Conservation (phyloP, 53 echinoderm and acorn worm genomes). For the Echinarachnius parma region DNA sequence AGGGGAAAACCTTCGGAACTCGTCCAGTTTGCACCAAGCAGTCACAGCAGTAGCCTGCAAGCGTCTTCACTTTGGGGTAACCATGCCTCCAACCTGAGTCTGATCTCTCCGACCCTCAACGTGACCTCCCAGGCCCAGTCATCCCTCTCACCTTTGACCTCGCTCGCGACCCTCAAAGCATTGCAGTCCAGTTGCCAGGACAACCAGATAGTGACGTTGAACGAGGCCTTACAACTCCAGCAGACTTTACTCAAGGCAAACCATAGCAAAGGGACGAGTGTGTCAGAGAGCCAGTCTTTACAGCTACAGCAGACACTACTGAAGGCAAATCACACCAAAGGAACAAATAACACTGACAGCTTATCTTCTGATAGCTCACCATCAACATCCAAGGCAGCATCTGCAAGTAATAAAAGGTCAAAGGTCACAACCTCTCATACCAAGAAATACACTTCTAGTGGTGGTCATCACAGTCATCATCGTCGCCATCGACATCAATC, state of each 20-base stretch:
- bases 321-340: too few relatives aligned
- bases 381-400: not conserved
- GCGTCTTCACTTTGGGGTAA: not conserved
- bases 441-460: not conserved
- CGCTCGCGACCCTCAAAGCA: not conserved
- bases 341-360: too few relatives aligned
- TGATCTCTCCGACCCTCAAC: constrained; percentile 19
- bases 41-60: not conserved
- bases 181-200: constrained; percentile 2
- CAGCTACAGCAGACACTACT: constrained; percentile 1
- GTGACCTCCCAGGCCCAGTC: not conserved
- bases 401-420: not conserved
- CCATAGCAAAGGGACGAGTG: too few relatives aligned
- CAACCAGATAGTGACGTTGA: not conserved
- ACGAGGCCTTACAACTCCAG: not conserved
- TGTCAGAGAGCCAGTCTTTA: not conserved
- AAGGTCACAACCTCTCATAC: not conserved
- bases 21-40: not conserved
- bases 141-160: constrained; percentile 17
- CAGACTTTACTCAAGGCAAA: not conserved
- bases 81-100: constrained; percentile 10
- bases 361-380: too few relatives aligned
- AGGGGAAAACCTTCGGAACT: not conserved
- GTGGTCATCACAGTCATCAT: constrained; percentile 17
- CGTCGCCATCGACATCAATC: constrained; percentile 12